phyloP scores from a whole-genome alignment of 2,797 vertebrate species.

The Lacerta viridis region DNA sequence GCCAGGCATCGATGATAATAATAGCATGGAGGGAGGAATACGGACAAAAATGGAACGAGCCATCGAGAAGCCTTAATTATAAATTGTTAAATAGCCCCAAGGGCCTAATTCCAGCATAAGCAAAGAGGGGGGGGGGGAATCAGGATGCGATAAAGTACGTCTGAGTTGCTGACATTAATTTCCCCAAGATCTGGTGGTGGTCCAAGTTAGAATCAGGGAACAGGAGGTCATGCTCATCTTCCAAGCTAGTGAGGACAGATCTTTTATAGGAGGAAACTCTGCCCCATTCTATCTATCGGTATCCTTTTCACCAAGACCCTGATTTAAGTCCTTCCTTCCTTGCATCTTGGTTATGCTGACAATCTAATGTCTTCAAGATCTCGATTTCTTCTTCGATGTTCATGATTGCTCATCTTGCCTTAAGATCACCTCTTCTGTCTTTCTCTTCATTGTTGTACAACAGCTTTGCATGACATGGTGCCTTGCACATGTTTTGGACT shows the following conservation, averaged over 20 bases:
- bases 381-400: neutral
- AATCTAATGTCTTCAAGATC: too few species aligned
- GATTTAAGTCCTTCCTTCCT: neutral
- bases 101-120: neutral
- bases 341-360: neutral
- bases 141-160: neutral
- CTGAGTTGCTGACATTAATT: neutral
- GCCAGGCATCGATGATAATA: neutral
- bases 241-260: constrained; percentile 20
- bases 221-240: neutral
- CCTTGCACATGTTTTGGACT: too few species aligned
- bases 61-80: neutral
- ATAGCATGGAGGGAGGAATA: neutral
- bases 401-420: neutral
- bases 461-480: too few species aligned
- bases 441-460: neutral
- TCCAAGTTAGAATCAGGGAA: neutral
- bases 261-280: neutral
- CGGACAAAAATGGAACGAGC: neutral
- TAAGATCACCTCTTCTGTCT: neutral
- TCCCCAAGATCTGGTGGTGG: neutral
- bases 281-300: neutral
- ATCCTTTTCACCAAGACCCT: too few species aligned
- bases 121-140: neutral
- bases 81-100: neutral